Evolutionary conservation across 2,888 invertebrate genomes (phyloP), one percentile per base, ranked within the genome.

Genomic region (Spodoptera picta): DNA sequence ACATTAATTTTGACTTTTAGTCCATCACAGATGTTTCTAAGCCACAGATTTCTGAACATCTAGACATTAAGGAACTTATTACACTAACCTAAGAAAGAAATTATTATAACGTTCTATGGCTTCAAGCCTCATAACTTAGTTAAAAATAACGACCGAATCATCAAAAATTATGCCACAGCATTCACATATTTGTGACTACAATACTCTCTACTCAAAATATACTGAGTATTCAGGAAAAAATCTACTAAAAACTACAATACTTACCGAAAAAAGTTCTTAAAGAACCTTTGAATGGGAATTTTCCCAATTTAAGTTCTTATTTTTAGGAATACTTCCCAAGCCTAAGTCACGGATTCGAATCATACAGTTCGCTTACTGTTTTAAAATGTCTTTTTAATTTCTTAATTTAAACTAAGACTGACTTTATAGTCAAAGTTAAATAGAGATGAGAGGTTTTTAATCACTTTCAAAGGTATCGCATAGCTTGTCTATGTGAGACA

Each of bases 241-340:
- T 45, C 50, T 68, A 73, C 56, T 67, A 68, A 62, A 44, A 43
- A 60, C 60, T 74, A 70, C n/a, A 65, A 69, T 69, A 64, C 67
- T 55, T 57, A 75, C 48, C 41, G 44, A 68, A 46, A 50, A 51
- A 61, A 71, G 68, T 71, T 71, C 68, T 65, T 59, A 3, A 44
- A 65, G 68, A 77, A 73, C 77, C 67, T 57, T 42, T 57, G 3
- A 69, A 67, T 71, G 60, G 72, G 68, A 77, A 77, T 42, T 31
- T 79, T 64, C 65, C 75, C 74, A 78, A 60, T 69, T 59, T 45
- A 36, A 74, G 48, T 68, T 58, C 60, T 47, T 50, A 23, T 42
- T 7, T 45, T 36, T 11, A 43, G 41, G 46, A 55, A 67, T n/a
- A 60, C 44, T 65, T 68, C 61, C 65, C 68, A 76, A 50, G 46